Evolutionary conservation across 2,113 vertebrate genomes (phyloP).

Genomic region (Etheostoma spectabile): DNA sequence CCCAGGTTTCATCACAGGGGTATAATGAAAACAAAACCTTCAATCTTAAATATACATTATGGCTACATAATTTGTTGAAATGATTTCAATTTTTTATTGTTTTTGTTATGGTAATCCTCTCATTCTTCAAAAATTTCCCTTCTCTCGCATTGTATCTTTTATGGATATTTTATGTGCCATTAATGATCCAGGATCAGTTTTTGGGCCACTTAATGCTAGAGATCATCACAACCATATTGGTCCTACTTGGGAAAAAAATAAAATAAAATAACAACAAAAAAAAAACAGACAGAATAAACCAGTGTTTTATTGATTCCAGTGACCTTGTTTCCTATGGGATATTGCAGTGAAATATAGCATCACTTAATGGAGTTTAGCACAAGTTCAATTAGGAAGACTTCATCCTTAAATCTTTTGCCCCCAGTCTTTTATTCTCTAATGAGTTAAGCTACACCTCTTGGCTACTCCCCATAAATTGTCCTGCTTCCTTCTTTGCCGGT

Average conservation of each 20-base stretch:
- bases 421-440: slow-evolving; percentile 23
- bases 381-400: slow-evolving; percentile 43
- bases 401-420: slow-evolving; percentile 33
- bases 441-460: slow-evolving; percentile 21
- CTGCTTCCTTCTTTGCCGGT: slow-evolving; percentile 1
- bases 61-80: slow-evolving; percentile 9
- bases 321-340: slow-evolving; percentile 18
- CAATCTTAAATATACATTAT: slow-evolving; percentile 14
- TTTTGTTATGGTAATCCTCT: neutral
- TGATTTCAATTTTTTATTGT: neutral
- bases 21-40: slow-evolving; percentile 26
- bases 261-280: slow-evolving; percentile 16
- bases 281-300: slow-evolving; percentile 6
- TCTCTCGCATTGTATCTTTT: neutral
- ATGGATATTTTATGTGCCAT: slow-evolving; percentile 4
- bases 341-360: slow-evolving; percentile 32
- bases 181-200: slow-evolving; percentile 8
- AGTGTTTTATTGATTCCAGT: slow-evolving; percentile 33
- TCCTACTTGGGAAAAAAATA: slow-evolving; percentile 12
- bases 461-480: slow-evolving; percentile 15
- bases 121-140: neutral
- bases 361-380: slow-evolving; percentile 20
- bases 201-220: slow-evolving; percentile 4
- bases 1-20: slow-evolving; percentile 28
- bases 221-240: slow-evolving; percentile 9